Conservation (phyloP, 2,113 vertebrate species). For the Microtus montanus region DNA sequence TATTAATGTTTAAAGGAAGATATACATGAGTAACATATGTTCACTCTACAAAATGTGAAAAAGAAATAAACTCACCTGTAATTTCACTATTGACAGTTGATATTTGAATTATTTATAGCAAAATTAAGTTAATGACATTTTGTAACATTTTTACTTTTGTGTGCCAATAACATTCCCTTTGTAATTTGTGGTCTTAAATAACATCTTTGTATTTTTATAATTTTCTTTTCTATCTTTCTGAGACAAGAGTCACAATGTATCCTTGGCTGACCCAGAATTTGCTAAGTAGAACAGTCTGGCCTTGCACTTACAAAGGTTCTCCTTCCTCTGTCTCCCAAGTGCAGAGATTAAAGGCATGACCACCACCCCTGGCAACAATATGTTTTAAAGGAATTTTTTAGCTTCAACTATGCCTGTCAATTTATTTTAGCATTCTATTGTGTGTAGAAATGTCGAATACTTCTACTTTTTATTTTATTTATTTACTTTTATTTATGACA, state of each 20-base stretch:
- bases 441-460: constrained; percentile 10
- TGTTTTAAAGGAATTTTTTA: constrained; percentile 14
- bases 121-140: constrained; percentile 30
- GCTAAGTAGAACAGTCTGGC: not conserved
- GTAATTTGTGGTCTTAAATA: constrained; percentile 50
- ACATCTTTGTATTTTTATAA: not conserved
- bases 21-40: not conserved
- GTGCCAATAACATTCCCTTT: not conserved
- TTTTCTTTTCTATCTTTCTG: not conserved
- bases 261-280: not conserved
- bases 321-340: not conserved
- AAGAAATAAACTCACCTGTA: constrained; percentile 19
- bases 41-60: constrained; percentile 33
- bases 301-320: not conserved
- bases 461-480: not conserved
- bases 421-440: constrained; percentile 31
- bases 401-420: not conserved
- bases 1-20: constrained; percentile 41
- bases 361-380: not conserved
- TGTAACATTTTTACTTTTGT: constrained; percentile 36
- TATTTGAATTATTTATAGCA: constrained; percentile 52
- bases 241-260: not conserved
- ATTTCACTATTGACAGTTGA: constrained; percentile 42
- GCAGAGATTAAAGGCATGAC: not conserved
- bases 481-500: not conserved